Evolutionary conservation across 2,113 vertebrate genomes (phyloP).

Genomic region (Desmodus rotundus): DNA sequence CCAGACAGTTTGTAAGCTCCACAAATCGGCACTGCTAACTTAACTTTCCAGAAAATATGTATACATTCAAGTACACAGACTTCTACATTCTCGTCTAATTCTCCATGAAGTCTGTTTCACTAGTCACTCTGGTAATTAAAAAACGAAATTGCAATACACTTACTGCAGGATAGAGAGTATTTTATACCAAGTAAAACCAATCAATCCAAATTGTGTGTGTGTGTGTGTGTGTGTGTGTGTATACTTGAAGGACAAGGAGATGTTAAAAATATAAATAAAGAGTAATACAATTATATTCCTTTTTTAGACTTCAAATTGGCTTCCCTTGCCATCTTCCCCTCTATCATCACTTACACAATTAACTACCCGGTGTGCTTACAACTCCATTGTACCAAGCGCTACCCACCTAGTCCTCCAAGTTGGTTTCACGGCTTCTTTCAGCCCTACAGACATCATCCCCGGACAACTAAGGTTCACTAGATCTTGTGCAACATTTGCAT

Average conservation of each 20-base stretch:
- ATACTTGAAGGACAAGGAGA: neutral
- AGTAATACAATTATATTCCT: neutral
- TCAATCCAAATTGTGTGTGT: neutral
- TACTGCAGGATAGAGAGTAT: neutral
- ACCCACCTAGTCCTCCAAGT: neutral
- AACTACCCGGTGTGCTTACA: neutral
- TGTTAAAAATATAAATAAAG: neutral
- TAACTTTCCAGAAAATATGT: neutral
- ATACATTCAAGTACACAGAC: neutral
- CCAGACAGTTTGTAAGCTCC: constrained; percentile 64
- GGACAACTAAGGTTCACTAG: neutral
- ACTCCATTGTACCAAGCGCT: neutral
- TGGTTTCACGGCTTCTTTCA: neutral
- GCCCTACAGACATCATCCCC: neutral
- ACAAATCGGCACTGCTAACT: constrained; percentile 39
- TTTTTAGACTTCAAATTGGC: neutral
- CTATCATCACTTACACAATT: neutral
- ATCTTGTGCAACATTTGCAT: neutral
- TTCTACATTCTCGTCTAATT: neutral
- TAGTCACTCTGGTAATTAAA: neutral
- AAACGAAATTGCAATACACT: neutral
- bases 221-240: neutral
- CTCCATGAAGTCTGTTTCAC: neutral
- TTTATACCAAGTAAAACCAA: constrained; percentile 13
- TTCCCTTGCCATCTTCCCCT: neutral